Conservation (phyloP, 2,797 vertebrate species). For the Holocentrus rufus region DNA sequence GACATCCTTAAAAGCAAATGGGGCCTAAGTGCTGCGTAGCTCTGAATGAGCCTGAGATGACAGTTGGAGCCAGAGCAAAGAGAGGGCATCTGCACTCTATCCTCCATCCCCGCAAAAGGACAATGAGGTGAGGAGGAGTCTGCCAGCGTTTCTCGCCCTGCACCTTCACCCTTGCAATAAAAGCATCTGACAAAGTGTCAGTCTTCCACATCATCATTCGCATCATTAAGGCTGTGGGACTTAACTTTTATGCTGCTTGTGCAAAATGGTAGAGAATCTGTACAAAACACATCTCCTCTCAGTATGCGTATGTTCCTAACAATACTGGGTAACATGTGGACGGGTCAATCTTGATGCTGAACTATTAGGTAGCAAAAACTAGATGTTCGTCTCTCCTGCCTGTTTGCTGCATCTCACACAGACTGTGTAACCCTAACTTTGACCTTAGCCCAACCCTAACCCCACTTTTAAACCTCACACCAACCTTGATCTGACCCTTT, state of each 20-base stretch:
- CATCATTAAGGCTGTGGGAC: slow-evolving; percentile 69
- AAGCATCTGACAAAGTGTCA: slow-evolving; percentile 82
- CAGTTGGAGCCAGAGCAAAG: slow-evolving; percentile 75
- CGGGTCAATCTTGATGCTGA: too few species aligned
- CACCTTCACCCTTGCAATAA: slow-evolving; percentile 65
- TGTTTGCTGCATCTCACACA: too few species aligned
- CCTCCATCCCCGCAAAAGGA: slow-evolving; percentile 71
- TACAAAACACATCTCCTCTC: slow-evolving; percentile 32
- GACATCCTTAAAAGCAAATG: slow-evolving; percentile 87
- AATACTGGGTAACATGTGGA: too few species aligned
- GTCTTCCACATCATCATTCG: slow-evolving; percentile 79
- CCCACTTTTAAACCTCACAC: too few species aligned
- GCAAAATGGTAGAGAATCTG: slow-evolving; percentile 66
- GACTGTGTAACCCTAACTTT: too few species aligned
- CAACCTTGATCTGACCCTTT: too few species aligned
- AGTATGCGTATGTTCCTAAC: slow-evolving; percentile 44
- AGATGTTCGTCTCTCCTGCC: too few species aligned
- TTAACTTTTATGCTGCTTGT: slow-evolving; percentile 74
- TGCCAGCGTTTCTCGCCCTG: slow-evolving; percentile 64
- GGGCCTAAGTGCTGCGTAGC: slow-evolving; percentile 83
- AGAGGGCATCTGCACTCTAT: slow-evolving; percentile 72
- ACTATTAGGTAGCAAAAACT: too few species aligned
- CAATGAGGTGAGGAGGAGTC: slow-evolving; percentile 79
- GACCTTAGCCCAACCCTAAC: too few species aligned
- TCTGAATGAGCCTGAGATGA: slow-evolving; percentile 79